Conservation (phyloP, 2,113 vertebrate species). For the Sialia sialis region DNA sequence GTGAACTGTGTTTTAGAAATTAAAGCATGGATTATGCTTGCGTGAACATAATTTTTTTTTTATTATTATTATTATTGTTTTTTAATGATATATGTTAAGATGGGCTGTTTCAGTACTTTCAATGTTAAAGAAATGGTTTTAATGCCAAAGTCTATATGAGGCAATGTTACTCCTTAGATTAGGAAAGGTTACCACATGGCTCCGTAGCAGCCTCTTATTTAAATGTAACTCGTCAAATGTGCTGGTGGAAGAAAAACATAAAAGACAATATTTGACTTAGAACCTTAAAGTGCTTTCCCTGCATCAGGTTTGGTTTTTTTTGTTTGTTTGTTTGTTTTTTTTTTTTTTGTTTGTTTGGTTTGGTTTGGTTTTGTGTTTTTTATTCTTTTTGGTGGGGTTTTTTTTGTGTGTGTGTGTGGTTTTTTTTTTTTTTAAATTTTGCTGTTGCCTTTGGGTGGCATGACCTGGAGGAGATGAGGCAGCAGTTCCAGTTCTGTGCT, state of each 20-base stretch:
- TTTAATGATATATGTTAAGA: neutral
- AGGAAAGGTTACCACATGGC: neutral
- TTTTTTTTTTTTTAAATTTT: neutral
- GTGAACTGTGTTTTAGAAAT: neutral
- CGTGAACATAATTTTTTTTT: neutral
- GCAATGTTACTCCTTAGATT: neutral
- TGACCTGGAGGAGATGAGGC: neutral
- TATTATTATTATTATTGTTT: neutral
- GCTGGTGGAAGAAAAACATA: neutral
- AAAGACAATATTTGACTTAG: neutral
- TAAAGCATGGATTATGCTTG: neutral
- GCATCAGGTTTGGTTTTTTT: rapidly evolving
- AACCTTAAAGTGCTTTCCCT: neutral
- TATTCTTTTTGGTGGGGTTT: neutral
- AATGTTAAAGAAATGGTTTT: neutral
- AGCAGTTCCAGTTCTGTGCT: neutral
- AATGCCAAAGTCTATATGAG: neutral
- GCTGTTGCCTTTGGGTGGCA: neutral
- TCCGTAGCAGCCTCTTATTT: neutral
- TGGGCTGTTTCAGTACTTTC: neutral
- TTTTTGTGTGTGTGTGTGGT: neutral
- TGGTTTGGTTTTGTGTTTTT: too few species aligned
- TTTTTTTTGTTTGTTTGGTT: neutral
- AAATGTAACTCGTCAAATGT: neutral
- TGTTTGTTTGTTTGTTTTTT: neutral